These are phyloP conservation scores for Cheilosia vulpina DNA, from an alignment of 2,888 invertebrate species.

Conservation along the genomic window DNA sequence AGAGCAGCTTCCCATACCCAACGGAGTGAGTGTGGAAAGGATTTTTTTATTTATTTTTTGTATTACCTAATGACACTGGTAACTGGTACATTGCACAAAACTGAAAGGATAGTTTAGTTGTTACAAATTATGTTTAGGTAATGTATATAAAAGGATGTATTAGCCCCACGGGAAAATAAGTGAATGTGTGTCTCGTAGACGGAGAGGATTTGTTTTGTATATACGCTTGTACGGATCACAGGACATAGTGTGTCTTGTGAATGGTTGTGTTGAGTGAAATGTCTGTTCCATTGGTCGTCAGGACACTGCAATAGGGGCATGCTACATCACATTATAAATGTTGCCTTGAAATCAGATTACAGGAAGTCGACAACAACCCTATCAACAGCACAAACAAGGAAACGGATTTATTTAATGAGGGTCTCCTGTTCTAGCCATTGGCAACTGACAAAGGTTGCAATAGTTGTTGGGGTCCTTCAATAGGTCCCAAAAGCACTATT, in stretches of 20 bases:
- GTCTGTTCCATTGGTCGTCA: background rate
- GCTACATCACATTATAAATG: background rate
- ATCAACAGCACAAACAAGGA: background rate
- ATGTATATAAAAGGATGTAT: slow-evolving; percentile 56
- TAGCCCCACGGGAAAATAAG: slow-evolving; percentile 59
- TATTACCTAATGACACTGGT: background rate
- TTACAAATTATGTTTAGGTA: slow-evolving; percentile 68
- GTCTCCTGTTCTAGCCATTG: background rate
- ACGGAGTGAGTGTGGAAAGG: slow-evolving; percentile 27
- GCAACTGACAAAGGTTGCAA: background rate
- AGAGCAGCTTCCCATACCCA: slow-evolving; percentile 6
- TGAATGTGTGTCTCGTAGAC: slow-evolving; percentile 6
- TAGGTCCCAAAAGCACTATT: too few relatives aligned
- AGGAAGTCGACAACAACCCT: background rate
- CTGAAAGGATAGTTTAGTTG: slow-evolving; percentile 44
- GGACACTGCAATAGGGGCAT: background rate
- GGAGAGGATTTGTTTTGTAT: slow-evolving; percentile 6
- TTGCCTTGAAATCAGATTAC: slow-evolving; percentile 6
- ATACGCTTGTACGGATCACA: slow-evolving; percentile 56
- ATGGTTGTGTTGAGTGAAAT: slow-evolving; percentile 24
- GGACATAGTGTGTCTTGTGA: slow-evolving; percentile 59
- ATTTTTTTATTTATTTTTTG: background rate
- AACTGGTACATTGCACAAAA: slow-evolving; percentile 4
- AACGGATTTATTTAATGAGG: background rate
- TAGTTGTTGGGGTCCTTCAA: too few relatives aligned